These are phyloP conservation scores for Galendromus occidentalis DNA, from an alignment of 1,140 invertebrate species.

Conservation along the genomic window DNA sequence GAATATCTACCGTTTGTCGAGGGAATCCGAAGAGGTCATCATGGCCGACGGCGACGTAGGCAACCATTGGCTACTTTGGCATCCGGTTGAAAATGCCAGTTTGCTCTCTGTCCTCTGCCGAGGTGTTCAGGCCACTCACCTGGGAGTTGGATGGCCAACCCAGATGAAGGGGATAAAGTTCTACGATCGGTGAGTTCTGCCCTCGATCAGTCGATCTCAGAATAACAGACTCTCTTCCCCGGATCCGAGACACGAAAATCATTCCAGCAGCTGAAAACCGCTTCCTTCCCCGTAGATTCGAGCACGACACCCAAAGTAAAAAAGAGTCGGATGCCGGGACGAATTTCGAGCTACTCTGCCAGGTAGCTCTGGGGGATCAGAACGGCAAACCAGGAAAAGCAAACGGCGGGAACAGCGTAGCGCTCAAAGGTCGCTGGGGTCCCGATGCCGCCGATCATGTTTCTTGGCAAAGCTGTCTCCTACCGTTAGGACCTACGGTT, in stretches of 20 bases:
- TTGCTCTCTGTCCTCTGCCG: neutral
- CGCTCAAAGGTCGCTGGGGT: neutral
- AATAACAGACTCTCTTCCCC: no score
- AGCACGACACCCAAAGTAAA: no score
- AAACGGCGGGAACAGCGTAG: no score
- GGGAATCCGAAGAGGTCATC: neutral
- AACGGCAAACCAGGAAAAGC: no score
- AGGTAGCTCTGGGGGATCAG: no score
- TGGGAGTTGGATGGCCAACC: neutral
- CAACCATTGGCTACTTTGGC: slow-evolving; percentile 2
- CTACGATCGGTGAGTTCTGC: neutral
- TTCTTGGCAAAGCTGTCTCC: slow-evolving; percentile 15
- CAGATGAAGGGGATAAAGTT: neutral
- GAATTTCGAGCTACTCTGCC: no score
- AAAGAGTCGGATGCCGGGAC: no score
- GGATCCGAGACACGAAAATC: no score
- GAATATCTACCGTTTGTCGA: neutral
- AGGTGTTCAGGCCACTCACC: neutral
- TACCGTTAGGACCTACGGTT: slow-evolving; percentile 21
- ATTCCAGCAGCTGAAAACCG: no score
- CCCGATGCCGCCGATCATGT: slow-evolving; percentile 15
- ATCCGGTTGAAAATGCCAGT: neutral
- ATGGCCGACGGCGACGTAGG: neutral
- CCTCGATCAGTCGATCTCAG: no score
- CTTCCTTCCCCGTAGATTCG: no score